phyloP scores from a whole-genome alignment of 1,140 invertebrate genomes.

The Laodelphax striatellus region DNA sequence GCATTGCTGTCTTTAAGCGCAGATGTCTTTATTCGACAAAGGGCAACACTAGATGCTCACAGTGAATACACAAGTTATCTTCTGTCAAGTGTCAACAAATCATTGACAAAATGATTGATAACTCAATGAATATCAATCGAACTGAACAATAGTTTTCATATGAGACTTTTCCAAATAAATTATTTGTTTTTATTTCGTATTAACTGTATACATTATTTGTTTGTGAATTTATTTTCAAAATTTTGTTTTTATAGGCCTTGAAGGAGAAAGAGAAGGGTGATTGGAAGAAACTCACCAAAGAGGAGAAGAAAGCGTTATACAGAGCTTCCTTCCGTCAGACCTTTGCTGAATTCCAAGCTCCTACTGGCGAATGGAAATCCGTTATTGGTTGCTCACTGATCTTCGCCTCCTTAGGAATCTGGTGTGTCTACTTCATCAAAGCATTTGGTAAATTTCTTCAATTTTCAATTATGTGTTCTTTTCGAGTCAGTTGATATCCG shows the following conservation, averaged over 20 bases:
- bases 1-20: too few relatives aligned
- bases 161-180: too few relatives aligned
- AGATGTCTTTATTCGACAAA: too few relatives aligned
- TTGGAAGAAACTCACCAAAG: conserved; percentile 78
- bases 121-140: too few relatives aligned
- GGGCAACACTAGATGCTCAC: too few relatives aligned
- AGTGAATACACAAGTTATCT: too few relatives aligned
- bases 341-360: conserved; percentile 77
- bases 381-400: conserved; percentile 47
- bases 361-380: conserved; percentile 84
- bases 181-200: too few relatives aligned
- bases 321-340: conserved; percentile 87
- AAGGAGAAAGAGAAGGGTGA: conserved; percentile 89
- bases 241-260: conserved; percentile 43
- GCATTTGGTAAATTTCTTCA: conserved; percentile 45
- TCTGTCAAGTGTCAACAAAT: too few relatives aligned
- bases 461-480: not conserved
- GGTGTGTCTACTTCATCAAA: conserved; percentile 58
- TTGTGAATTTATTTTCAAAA: not conserved
- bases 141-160: too few relatives aligned
- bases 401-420: conserved; percentile 45
- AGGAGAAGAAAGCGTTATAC: conserved; percentile 90
- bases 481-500: too few relatives aligned
- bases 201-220: too few relatives aligned
- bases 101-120: too few relatives aligned